Base-by-base conservation (phyloP, 1,140 invertebrate genomes). In the Aphis gossypii region DNA sequence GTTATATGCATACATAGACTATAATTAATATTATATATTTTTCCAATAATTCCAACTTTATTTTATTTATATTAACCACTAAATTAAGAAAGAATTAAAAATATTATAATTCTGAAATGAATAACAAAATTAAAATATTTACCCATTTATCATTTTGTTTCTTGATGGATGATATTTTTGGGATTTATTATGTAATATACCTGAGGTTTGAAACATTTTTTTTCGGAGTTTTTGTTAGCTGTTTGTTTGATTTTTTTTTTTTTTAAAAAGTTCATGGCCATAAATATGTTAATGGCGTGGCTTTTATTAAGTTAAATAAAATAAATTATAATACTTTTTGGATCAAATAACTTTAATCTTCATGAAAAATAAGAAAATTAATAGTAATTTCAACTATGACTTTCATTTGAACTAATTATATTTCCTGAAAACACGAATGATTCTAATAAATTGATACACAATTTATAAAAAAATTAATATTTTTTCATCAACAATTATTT, bases 161-260 rank as follows among this genome's bases (percentile, higher is more conserved):
- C 23, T 44, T 90, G 35, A 90, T 60, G 23, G 51, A 90, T 90
- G 51, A 90, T 90, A 60, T 48, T 48, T 76, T 54, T 35, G 35
- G 48, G 88, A 51, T 30, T 89, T 89, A 54, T 90, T 90, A 60
- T 90, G 88, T 44, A 41, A 90, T 90, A 60, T 60, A 90, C 88
- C 88, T 41, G 48, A n/a, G 25, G 87, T 89, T 54, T 8, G n/a
- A 38, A 90, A 60, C 23, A 90, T 90, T 90, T 90, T 90, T 38
- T 90, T 30, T 11, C 44, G 25, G 60, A 90, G 54, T 56, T 90
- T 90, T 90, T 30, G n/a, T 41, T 60, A 60, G 35, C 30, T 30
- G 35, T 11, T 21, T 23, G 1, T 89, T 56, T 89, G 11, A 14
- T n/a, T 48, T 51, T 51, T 86, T 35, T 51, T 56, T 56, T 90